Conservation (phyloP, 2,888 invertebrate genomes). For the Scaptomyza polygonia region DNA sequence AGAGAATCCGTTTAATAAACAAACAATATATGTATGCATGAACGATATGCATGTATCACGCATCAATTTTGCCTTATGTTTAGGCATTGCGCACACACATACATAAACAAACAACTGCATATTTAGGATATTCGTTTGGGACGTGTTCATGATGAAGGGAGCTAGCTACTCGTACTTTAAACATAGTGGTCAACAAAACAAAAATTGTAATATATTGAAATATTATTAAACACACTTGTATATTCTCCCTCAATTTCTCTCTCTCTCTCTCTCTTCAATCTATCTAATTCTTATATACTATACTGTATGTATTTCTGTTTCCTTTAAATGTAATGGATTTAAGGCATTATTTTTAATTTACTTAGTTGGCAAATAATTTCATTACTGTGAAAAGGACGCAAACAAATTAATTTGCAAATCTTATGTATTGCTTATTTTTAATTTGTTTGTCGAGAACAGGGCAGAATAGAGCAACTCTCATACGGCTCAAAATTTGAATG, state of each 20-base stretch:
- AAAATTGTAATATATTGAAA: constrained; percentile 60
- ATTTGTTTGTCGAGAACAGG: not conserved
- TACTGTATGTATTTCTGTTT: constrained; percentile 41
- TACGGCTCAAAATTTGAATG: not conserved
- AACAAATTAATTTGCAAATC: constrained; percentile 51
- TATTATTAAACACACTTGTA: constrained; percentile 41
- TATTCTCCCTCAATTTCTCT: constrained; percentile 44
- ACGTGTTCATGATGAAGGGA: constrained; percentile 37
- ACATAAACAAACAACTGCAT: constrained; percentile 1
- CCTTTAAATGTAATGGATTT: constrained; percentile 35
- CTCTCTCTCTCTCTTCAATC: constrained; percentile 27
- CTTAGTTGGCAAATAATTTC: constrained; percentile 38
- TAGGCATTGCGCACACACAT: constrained; percentile 34
- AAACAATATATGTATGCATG: constrained; percentile 26
- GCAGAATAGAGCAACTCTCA: not conserved
- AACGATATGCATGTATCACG: constrained; percentile 31
- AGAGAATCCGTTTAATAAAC: constrained; percentile 65
- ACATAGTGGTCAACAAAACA: constrained; percentile 55
- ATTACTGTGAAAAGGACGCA: constrained; percentile 55
- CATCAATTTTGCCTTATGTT: constrained; percentile 53
- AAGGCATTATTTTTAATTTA: constrained; percentile 31
- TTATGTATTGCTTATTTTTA: constrained; percentile 45
- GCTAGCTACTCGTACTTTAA: constrained; percentile 64
- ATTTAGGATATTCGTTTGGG: constrained; percentile 44
- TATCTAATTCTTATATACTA: constrained; percentile 17